phyloP scores from a whole-genome alignment of 2,797 vertebrate species.

The Sebastes diploproa region DNA sequence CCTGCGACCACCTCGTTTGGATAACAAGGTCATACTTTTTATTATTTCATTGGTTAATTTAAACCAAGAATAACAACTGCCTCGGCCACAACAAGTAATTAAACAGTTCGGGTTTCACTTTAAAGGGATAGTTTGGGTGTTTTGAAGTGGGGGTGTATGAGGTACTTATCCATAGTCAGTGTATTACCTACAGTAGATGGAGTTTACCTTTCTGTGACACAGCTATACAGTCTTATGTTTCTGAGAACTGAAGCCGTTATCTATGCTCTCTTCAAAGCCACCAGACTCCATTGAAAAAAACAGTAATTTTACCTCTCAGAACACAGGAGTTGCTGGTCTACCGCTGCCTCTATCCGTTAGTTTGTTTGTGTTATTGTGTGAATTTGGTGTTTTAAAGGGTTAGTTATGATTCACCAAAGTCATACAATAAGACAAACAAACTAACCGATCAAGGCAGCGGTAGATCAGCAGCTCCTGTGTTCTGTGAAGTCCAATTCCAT shows the following conservation, averaged over 20 bases:
- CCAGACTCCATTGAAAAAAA: background rate
- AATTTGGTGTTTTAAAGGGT: background rate
- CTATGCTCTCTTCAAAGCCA: no score
- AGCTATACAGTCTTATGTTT: background rate
- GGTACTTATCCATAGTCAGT: background rate
- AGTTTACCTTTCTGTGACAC: background rate
- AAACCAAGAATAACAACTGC: background rate
- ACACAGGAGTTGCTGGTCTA: background rate
- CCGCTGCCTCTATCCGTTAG: rapidly evolving
- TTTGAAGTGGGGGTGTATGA: background rate
- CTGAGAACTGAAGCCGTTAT: background rate
- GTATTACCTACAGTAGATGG: no score
- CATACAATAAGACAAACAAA: background rate
- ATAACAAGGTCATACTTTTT: background rate
- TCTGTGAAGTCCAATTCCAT: background rate
- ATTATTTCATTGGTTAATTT: no score
- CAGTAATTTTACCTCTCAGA: background rate
- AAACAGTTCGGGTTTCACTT: background rate
- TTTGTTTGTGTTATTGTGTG: background rate
- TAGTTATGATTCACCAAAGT: background rate
- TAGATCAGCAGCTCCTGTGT: rapidly evolving
- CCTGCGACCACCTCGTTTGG: background rate
- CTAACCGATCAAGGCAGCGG: background rate
- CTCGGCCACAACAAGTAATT: background rate
- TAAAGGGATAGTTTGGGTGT: background rate